Evolutionary conservation across 1,140 invertebrate species (phyloP), one percentile per base, ranked within the genome.

Genomic region (Drosophila bocqueti): DNA sequence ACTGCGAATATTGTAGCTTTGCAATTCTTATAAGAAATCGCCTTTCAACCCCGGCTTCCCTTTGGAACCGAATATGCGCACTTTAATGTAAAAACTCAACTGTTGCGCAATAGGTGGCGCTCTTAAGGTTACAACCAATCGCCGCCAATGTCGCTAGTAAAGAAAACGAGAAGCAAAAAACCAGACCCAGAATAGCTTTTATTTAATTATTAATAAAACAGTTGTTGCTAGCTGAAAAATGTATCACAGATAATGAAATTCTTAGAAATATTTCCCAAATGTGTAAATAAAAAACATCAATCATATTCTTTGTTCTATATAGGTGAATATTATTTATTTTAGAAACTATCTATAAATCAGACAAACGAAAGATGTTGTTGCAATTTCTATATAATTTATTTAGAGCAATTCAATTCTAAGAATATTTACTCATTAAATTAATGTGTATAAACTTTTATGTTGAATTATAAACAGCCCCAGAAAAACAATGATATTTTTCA

Each of bases 51-150:
- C 77, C 34, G 63, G 21, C 40, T 42, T 61, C 8, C 15, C 45
- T 63, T 62, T 59, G 31, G 59, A 52, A 36, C 13, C n/a, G 83
- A 79, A 73, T 83, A 46, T 83, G 83, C 83, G 83, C 84, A 87
- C 36, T 21, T 8, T 47, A 11, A 0, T n/a, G 9, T 24, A 13
- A 40, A 36, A 50, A 26, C 79, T 43, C 43, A 9, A 3, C 61
- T 26, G 10, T 59, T 68, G n/a, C 21, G 26, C 80, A 50, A 76
- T 34, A 87, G 83, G 63, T 83, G 83, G 83, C 83, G 83, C 72
- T 63, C 6, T 10, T 9, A 7, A 45, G 31, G 49, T 71, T 87
- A 31, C 79, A 21, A 5, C 58, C 54, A 55, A 15, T 66, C 63
- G 49, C 83, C 74, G 47, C 26, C 40, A 16, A 52, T 52, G 74